Conservation (phyloP, 2,113 vertebrate species). For the Solea solea region DNA sequence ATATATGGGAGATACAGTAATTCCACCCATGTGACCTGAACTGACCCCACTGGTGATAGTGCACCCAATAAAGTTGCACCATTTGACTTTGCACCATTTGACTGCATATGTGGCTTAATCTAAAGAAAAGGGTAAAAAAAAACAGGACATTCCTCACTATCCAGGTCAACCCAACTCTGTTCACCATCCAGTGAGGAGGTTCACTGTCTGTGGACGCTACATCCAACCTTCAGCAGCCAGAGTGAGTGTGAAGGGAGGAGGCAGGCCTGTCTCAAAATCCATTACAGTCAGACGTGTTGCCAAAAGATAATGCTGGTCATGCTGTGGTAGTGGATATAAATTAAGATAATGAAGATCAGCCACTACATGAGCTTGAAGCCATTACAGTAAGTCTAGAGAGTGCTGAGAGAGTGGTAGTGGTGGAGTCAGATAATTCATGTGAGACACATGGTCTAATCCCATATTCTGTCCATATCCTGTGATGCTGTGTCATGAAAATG, state of each 20-base stretch:
- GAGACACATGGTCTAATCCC: constrained; percentile 22
- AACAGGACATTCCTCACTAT: constrained; percentile 46
- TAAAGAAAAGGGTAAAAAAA: constrained; percentile 18
- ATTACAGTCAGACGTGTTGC: constrained; percentile 28
- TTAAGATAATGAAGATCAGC: constrained; percentile 35
- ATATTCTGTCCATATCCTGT: constrained; percentile 12
- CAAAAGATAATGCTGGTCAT: constrained; percentile 29
- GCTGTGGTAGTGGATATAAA: constrained; percentile 37
- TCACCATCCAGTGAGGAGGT: constrained; percentile 30
- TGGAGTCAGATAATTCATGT: constrained; percentile 21
- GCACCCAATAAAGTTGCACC: constrained; percentile 2
- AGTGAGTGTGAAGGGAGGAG: constrained; percentile 11
- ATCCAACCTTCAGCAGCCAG: constrained; percentile 13
- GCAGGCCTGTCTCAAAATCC: constrained; percentile 23
- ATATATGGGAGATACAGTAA: too few species aligned
- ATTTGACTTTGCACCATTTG: background rate
- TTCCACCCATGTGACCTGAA: background rate
- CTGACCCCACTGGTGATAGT: background rate
- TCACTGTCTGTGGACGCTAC: constrained; percentile 24
- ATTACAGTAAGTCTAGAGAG: constrained; percentile 59
- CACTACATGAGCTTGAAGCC: constrained; percentile 30
- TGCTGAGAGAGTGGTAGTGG: constrained; percentile 43
- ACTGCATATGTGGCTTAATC: background rate
- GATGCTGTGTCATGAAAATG: constrained; percentile 7
- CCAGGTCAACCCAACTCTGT: constrained; percentile 67